phyloP scores from a whole-genome alignment of 2,113 vertebrate species.

The Chaetodon trifascialis region DNA sequence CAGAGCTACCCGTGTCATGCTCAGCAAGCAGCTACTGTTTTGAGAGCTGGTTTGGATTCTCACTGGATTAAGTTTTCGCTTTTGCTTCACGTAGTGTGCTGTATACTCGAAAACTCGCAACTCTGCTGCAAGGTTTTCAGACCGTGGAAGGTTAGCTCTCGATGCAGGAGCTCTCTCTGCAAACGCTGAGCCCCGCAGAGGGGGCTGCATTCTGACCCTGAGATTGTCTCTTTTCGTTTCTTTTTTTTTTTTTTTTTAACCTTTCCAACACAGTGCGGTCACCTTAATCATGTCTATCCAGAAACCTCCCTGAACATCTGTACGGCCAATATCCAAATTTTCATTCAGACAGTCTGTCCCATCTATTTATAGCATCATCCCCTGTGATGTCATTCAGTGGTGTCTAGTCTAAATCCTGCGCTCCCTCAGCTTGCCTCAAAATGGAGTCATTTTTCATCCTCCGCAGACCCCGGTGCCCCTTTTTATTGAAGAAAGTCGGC shows the following conservation, averaged over 20 bases:
- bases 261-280: slow-evolving; percentile 36
- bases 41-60: slow-evolving; percentile 58
- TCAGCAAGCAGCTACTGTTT: slow-evolving; percentile 57
- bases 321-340: slow-evolving; percentile 37
- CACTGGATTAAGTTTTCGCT: slow-evolving; percentile 51
- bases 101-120: slow-evolving; percentile 27
- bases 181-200: slow-evolving; percentile 25
- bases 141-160: slow-evolving; percentile 58
- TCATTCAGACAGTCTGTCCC: slow-evolving; percentile 53
- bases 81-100: slow-evolving; percentile 33
- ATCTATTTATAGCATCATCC: slow-evolving; percentile 71
- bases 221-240: slow-evolving; percentile 18
- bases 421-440: slow-evolving; percentile 66
- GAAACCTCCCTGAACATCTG: slow-evolving; percentile 54
- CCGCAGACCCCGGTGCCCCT: slow-evolving; percentile 54
- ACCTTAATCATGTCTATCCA: slow-evolving; percentile 66
- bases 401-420: slow-evolving; percentile 57
- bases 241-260: not conserved
- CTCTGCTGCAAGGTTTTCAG: slow-evolving; percentile 52
- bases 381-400: slow-evolving; percentile 77
- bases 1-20: slow-evolving; percentile 57
- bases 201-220: slow-evolving; percentile 36
- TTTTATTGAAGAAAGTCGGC: slow-evolving; percentile 75
- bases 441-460: slow-evolving; percentile 79
- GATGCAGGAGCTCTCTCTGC: slow-evolving; percentile 15